Conservation (phyloP, 2,888 invertebrate genomes). For the Mesorhabditis belari region DNA sequence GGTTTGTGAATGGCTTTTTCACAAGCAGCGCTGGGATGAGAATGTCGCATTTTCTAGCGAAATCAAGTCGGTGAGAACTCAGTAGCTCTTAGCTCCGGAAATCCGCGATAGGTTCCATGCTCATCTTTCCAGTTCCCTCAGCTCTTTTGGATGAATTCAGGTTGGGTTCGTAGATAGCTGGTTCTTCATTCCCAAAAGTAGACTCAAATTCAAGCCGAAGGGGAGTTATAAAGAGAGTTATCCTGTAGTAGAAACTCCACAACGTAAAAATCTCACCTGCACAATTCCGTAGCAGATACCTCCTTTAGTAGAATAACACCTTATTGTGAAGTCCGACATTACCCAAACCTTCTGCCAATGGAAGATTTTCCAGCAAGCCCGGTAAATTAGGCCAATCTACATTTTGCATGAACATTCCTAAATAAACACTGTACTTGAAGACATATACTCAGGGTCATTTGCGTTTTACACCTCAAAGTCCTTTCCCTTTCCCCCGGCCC, state of each 20-base stretch:
- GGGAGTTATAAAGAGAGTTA: too few species aligned
- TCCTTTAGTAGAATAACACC: conserved; percentile 74
- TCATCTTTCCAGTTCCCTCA: conserved; percentile 56
- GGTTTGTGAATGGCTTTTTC: conserved; percentile 83
- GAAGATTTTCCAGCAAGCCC: conserved; percentile 92
- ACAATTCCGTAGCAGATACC: neutral
- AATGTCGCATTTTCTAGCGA: conserved; percentile 89
- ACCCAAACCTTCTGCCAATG: conserved; percentile 70
- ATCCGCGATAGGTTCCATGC: conserved; percentile 80
- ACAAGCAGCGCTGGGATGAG: conserved; percentile 88
- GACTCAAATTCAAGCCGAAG: too few species aligned
- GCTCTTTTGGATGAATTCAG: conserved; percentile 81
- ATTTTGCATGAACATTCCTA: too few species aligned
- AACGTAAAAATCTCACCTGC: too few species aligned
- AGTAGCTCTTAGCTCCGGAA: conserved; percentile 81
- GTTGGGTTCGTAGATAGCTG: conserved; percentile 75
- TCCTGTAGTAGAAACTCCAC: conserved; percentile 78
- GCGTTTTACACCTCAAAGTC: conserved; percentile 60
- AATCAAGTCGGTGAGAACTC: conserved; percentile 62
- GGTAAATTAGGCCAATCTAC: conserved; percentile 68
- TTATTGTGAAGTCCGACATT: conserved; percentile 94
- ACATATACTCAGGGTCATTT: conserved; percentile 88
- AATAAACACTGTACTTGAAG: conserved; percentile 58
- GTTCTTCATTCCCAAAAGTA: too few species aligned
- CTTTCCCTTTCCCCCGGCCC: conserved; percentile 69